Evolutionary conservation across 2,797 vertebrate genomes (phyloP).

Genomic region (Sciaenops ocellatus): DNA sequence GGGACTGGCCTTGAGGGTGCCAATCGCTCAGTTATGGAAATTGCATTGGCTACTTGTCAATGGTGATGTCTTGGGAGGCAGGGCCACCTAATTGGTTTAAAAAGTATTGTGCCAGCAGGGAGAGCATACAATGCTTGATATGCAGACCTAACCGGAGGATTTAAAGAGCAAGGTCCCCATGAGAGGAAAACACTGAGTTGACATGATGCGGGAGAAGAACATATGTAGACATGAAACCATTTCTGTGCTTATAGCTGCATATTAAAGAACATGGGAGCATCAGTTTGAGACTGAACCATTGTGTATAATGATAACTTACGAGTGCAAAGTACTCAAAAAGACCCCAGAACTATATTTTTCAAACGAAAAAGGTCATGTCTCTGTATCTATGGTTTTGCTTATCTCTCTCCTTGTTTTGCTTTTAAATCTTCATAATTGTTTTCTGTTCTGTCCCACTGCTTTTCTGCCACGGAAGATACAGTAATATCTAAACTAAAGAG

Average conservation of each 20-base stretch:
- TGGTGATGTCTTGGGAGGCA: slow-evolving; percentile 65
- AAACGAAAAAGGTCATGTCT: slow-evolving; percentile 62
- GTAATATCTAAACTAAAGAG: slow-evolving; percentile 64
- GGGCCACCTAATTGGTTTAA: slow-evolving; percentile 76
- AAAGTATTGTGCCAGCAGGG: slow-evolving; percentile 67
- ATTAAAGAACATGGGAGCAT: not conserved
- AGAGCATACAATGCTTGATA: slow-evolving; percentile 53
- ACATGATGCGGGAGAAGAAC: slow-evolving; percentile 7
- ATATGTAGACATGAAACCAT: not conserved
- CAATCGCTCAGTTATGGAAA: slow-evolving; percentile 76
- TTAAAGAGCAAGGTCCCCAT: slow-evolving; percentile 39
- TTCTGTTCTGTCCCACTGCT: slow-evolving; percentile 57
- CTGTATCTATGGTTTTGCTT: slow-evolving; percentile 1
- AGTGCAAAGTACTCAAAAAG: slow-evolving; percentile 34
- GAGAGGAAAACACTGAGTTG: slow-evolving; percentile 16
- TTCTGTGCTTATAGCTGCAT: not conserved
- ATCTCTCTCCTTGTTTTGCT: slow-evolving; percentile 38
- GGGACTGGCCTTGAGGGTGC: slow-evolving; percentile 65
- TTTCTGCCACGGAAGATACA: slow-evolving; percentile 44
- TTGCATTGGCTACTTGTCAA: slow-evolving; percentile 77
- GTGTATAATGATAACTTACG: slow-evolving; percentile 18
- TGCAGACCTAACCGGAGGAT: slow-evolving; percentile 36
- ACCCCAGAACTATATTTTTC: slow-evolving; percentile 39
- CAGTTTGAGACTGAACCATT: slow-evolving; percentile 3
- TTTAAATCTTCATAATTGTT: slow-evolving; percentile 64